A percentile compares a stretch with the other conserved stretches of the same genome.
phyloP scores from a whole-genome alignment of 2,797 vertebrate species.

The Schizopygopsis pylzovi region DNA sequence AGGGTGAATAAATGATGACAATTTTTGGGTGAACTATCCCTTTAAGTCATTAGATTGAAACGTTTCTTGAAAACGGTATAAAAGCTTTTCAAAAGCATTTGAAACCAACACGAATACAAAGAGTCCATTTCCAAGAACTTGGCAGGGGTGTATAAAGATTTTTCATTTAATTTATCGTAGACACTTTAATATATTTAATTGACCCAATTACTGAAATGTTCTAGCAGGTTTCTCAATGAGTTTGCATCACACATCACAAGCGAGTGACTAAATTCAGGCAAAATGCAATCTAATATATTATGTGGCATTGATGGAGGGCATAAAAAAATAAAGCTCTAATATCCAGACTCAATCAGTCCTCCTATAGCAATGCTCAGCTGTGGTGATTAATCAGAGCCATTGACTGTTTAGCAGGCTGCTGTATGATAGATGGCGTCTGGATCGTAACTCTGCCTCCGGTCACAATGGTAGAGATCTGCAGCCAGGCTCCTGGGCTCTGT shows the following conservation, averaged over 20 bases:
- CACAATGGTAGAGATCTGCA: constrained; percentile 43
- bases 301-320: constrained; percentile 41
- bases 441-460: constrained; percentile 50
- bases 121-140: neutral
- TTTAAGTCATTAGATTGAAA: neutral
- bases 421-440: constrained; percentile 51
- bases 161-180: neutral
- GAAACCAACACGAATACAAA: neutral
- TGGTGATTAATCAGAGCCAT: constrained; percentile 54
- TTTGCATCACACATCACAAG: constrained; percentile 20
- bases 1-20: neutral
- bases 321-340: constrained; percentile 45
- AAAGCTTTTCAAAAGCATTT: neutral
- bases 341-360: constrained; percentile 47
- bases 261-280: constrained; percentile 12
- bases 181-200: neutral
- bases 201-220: constrained; percentile 8
- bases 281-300: constrained; percentile 52
- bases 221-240: neutral
- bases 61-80: neutral
- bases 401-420: constrained; percentile 53
- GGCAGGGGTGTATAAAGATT: neutral
- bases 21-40: no score
- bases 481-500: constrained; percentile 43
- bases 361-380: constrained; percentile 42